These are phyloP conservation scores for Drosophila austrosaltans DNA, from an alignment of 2,888 invertebrate species.

Conservation along the genomic window DNA sequence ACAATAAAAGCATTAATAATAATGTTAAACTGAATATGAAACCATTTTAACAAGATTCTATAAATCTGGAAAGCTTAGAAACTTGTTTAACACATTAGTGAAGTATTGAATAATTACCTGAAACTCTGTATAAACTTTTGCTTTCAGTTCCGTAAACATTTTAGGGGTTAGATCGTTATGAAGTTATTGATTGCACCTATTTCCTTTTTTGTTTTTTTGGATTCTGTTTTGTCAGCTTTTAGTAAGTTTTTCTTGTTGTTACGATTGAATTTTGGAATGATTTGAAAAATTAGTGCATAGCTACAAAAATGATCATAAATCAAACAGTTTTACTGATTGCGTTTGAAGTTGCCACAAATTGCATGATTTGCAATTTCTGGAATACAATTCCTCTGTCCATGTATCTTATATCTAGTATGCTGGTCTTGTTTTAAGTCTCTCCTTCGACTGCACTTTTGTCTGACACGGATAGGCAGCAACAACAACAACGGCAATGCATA, in stretches of 20 bases:
- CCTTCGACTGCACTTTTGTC: constrained; percentile 46
- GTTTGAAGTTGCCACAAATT: constrained; percentile 76
- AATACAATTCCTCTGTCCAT: not conserved
- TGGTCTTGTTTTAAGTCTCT: not conserved
- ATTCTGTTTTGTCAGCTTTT: constrained; percentile 67
- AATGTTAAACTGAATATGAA: not conserved
- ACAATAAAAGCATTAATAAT: too few relatives aligned
- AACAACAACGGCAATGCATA: too few relatives aligned
- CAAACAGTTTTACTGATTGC: constrained; percentile 76
- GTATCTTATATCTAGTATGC: too few relatives aligned
- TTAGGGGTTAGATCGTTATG: constrained; percentile 53
- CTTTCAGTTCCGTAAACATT: constrained; percentile 28
- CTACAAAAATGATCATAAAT: constrained; percentile 69
- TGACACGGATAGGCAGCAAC: constrained; percentile 58
- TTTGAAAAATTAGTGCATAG: constrained; percentile 76
- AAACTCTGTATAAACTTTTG: not conserved
- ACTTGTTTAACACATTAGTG: not conserved
- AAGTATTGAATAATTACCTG: not conserved
- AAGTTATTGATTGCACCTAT: constrained; percentile 68
- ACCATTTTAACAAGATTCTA: too few relatives aligned
- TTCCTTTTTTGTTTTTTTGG: constrained; percentile 16
- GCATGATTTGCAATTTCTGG: constrained; percentile 75
- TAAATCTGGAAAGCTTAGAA: not conserved
- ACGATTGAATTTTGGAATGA: constrained; percentile 46
- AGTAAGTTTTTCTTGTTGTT: constrained; percentile 20